These are phyloP conservation scores for Spodoptera frugiperda DNA, from an alignment of 1,140 invertebrate genomes.

Conservation along the genomic window DNA sequence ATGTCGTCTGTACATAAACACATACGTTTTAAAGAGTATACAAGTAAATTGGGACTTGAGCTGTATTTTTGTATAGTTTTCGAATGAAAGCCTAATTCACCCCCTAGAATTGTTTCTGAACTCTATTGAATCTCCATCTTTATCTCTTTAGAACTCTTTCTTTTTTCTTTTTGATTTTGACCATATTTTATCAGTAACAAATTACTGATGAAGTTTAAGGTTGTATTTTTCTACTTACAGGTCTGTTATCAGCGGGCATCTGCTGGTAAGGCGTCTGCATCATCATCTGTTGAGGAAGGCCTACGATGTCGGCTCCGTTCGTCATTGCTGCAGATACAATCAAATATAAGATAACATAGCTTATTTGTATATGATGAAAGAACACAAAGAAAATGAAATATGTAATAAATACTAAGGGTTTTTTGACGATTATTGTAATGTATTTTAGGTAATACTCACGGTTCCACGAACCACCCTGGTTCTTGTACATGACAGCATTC, in stretches of 20 bases:
- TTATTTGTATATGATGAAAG: too few species aligned
- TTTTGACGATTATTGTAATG: not conserved
- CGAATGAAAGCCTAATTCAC: too few species aligned
- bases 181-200: too few species aligned
- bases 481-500: constrained; percentile 63
- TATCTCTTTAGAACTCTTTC: too few species aligned
- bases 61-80: too few species aligned
- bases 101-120: too few species aligned
- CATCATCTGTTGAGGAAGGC: constrained; percentile 62
- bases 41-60: too few species aligned
- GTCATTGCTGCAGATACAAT: constrained; percentile 59
- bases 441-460: constrained; percentile 61
- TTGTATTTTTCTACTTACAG: constrained; percentile 53
- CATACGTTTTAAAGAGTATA: not conserved
- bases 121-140: too few species aligned
- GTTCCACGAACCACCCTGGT: constrained; percentile 69
- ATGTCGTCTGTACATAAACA: constrained; percentile 63
- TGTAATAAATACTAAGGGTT: too few species aligned
- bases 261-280: constrained; percentile 64
- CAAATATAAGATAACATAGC: not conserved
- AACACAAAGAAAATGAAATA: too few species aligned
- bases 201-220: too few species aligned
- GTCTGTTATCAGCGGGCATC: constrained; percentile 57
- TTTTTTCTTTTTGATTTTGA: too few species aligned
- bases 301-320: constrained; percentile 55